phyloP scores from a whole-genome alignment of 2,113 vertebrate genomes.

The Pica pica region DNA sequence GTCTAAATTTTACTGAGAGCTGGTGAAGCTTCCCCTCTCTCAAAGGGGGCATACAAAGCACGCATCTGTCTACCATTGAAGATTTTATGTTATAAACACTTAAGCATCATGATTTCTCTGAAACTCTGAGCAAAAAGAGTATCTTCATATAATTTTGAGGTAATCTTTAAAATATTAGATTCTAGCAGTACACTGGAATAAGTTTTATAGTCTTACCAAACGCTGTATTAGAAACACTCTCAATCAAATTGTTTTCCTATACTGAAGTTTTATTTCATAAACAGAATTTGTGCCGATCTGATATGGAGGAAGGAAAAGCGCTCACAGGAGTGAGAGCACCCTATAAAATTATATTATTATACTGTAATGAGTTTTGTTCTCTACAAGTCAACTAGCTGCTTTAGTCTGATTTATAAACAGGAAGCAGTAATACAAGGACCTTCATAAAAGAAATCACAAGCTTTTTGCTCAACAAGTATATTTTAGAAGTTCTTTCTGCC shows the following conservation, averaged over 20 bases:
- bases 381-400: background rate
- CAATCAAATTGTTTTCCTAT: background rate
- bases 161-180: background rate
- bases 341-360: background rate
- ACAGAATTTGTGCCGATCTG: background rate
- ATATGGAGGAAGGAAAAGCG: accelerated
- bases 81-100: background rate
- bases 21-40: background rate
- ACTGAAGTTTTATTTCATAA: background rate
- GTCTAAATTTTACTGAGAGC: background rate
- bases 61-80: background rate
- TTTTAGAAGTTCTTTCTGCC: background rate
- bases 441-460: background rate
- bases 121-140: background rate
- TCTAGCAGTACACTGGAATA: background rate
- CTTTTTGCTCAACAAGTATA: background rate
- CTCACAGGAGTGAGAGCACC: background rate
- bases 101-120: background rate
- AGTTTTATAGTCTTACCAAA: background rate
- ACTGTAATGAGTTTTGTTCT: background rate
- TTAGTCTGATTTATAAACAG: background rate
- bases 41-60: background rate
- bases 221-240: background rate
- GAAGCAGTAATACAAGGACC: background rate
- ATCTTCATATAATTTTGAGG: background rate